A percentile compares a stretch with the other conserved stretches of the same genome.
These are phyloP conservation scores for Gila orcuttii DNA, from an alignment of 2,113 vertebrate species.

Conservation along the genomic window DNA sequence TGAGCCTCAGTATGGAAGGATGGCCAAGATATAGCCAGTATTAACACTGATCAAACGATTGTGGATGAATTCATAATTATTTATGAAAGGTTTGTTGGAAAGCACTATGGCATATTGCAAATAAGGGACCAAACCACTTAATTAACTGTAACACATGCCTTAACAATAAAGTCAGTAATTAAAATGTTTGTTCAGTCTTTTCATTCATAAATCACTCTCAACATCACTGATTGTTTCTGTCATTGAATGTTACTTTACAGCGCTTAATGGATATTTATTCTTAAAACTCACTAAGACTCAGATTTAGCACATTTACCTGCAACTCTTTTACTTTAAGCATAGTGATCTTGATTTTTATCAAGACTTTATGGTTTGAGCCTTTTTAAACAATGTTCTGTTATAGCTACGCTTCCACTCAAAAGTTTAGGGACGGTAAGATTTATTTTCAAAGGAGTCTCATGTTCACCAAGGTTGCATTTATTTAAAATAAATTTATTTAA, in stretches of 20 bases:
- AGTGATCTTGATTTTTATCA: neutral
- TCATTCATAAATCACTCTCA: neutral
- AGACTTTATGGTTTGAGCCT: neutral
- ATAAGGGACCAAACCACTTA: constrained; percentile 11
- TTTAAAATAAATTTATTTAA: too few species aligned
- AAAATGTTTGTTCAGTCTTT: neutral
- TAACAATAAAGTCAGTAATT: constrained; percentile 19
- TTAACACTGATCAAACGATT: neutral
- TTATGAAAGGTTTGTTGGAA: neutral
- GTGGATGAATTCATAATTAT: neutral
- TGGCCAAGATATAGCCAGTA: neutral
- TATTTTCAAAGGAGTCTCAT: too few species aligned
- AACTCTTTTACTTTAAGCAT: neutral
- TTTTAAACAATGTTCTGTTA: neutral
- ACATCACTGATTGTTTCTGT: neutral
- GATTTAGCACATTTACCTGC: neutral
- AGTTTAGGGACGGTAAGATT: neutral
- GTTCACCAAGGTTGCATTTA: too few species aligned
- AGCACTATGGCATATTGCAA: constrained; percentile 11
- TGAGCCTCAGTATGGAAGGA: neutral
- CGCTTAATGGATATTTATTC: neutral
- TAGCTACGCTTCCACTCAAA: neutral
- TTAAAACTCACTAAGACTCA: neutral
- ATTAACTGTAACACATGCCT: constrained; percentile 30
- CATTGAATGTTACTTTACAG: neutral